phyloP scores from a whole-genome alignment of 2,113 vertebrate species.

The Psammodynastes pulverulentus region DNA sequence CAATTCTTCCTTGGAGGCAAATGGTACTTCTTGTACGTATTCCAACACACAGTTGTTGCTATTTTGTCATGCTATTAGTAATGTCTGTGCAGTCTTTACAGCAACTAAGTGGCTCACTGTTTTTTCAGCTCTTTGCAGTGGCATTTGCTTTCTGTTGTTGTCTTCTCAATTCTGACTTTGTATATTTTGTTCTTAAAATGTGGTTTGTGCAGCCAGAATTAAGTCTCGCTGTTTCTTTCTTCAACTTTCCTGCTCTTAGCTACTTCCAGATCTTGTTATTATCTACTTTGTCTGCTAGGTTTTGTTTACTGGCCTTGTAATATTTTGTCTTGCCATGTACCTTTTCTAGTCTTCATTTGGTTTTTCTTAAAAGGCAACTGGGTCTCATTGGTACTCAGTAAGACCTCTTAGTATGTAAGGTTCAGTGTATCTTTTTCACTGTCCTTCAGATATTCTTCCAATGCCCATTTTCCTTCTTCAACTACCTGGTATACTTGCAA shows the following conservation, averaged over 20 bases:
- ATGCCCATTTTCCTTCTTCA: neutral
- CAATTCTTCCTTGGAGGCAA: neutral
- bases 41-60: neutral
- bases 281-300: too few species aligned
- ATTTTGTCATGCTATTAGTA: neutral
- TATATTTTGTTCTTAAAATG: too few species aligned
- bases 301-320: too few species aligned
- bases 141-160: too few species aligned
- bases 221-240: too few species aligned
- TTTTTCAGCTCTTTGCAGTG: neutral
- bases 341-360: neutral
- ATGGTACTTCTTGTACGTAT: neutral
- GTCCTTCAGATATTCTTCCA: neutral
- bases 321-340: neutral
- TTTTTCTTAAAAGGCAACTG: neutral
- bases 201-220: too few species aligned
- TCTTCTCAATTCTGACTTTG: too few species aligned
- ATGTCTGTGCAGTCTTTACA: neutral
- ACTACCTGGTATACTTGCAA: too few species aligned
- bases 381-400: neutral
- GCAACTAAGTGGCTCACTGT: neutral
- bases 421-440: neutral
- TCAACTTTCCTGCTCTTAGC: too few species aligned
- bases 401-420: neutral
- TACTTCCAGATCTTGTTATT: too few species aligned